A percentile compares a stretch with the other conserved stretches of the same genome.
These are phyloP conservation scores for Rhabdornis inornatus DNA, from an alignment of 2,113 vertebrate species.

Conservation along the genomic window DNA sequence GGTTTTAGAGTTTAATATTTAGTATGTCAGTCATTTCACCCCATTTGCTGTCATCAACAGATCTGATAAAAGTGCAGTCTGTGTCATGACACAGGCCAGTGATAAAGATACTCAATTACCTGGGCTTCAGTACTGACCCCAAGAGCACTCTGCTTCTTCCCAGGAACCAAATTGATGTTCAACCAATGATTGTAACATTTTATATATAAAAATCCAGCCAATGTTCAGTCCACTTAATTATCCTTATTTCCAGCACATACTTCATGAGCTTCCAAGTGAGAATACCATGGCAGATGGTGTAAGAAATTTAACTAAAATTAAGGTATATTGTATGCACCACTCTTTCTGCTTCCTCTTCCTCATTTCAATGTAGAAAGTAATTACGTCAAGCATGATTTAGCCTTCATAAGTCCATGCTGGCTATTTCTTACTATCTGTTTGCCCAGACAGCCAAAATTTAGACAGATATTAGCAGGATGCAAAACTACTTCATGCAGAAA, in stretches of 20 bases:
- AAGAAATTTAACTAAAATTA: constrained; percentile 24
- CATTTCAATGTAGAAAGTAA: constrained; percentile 6
- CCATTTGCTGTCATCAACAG: neutral
- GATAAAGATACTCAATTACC: neutral
- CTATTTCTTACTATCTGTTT: neutral
- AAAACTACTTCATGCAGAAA: constrained; percentile 22
- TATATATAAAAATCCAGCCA: neutral
- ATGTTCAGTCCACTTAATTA: neutral
- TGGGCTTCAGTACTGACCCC: neutral
- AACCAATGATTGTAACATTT: neutral
- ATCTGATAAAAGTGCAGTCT: neutral
- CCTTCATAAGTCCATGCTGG: neutral
- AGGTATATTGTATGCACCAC: neutral
- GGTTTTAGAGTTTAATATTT: neutral
- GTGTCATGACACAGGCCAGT: neutral
- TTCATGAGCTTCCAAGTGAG: constrained; percentile 8
- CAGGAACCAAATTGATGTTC: neutral
- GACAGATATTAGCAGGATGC: neutral
- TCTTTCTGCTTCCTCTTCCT: neutral
- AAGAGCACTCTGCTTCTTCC: neutral
- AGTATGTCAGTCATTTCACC: neutral
- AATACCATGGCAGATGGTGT: constrained; percentile 1
- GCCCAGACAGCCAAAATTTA: constrained; percentile 12
- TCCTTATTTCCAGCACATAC: neutral
- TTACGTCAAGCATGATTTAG: neutral